Percentiles rank a stretch among this genome's conserved stretches.
Conservation (phyloP, 2,888 invertebrate species). For the Cantharis flavilabris region DNA sequence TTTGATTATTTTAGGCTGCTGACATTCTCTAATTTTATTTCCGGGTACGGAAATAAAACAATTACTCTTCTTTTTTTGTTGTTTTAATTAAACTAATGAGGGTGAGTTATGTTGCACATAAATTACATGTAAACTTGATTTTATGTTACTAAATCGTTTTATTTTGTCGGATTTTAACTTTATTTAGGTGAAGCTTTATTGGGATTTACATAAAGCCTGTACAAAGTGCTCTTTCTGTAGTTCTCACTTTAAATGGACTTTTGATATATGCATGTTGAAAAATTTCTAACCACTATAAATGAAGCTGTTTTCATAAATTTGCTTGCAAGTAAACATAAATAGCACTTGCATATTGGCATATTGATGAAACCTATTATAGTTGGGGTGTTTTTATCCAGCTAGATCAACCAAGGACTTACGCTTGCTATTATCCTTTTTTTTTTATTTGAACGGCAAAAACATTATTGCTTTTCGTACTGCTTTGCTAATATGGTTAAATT, state of each 20-base stretch:
- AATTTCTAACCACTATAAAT: neutral
- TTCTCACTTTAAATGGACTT: constrained; percentile 8
- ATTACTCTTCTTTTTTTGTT: neutral
- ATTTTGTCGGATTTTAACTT: neutral
- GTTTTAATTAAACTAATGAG: neutral
- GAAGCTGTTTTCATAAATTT: neutral
- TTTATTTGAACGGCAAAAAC: neutral
- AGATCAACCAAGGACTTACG: neutral
- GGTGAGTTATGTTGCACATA: neutral
- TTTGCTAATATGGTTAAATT: neutral
- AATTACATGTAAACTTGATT: neutral
- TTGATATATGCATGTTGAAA: constrained; percentile 7
- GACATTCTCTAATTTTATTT: neutral
- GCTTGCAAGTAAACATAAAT: neutral
- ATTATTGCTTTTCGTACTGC: neutral
- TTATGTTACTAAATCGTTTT: neutral
- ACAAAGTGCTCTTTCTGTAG: constrained; percentile 12
- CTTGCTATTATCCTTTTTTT: neutral
- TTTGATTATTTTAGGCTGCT: neutral
- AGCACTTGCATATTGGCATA: neutral
- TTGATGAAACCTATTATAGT: neutral
- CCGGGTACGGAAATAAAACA: neutral
- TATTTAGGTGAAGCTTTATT: constrained; percentile 15
- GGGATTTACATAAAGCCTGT: neutral
- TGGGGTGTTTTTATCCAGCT: neutral